phyloP scores from a whole-genome alignment of 1,140 invertebrate genomes.

The Bombus breviceps region DNA sequence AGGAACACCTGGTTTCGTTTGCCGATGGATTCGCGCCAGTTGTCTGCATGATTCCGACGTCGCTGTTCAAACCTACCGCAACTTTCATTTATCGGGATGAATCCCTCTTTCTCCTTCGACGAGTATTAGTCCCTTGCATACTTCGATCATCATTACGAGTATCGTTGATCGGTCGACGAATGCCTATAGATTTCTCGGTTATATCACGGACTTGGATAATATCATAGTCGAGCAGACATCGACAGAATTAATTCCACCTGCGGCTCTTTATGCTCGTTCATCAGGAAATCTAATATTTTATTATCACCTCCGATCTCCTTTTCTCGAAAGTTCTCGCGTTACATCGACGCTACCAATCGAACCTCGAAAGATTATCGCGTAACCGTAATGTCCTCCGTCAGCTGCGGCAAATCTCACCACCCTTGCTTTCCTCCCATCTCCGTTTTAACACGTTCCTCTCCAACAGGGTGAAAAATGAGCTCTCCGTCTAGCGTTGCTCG shows the following conservation, averaged over 20 bases:
- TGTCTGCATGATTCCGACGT: not conserved
- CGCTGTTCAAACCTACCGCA: not conserved
- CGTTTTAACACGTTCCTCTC: not conserved
- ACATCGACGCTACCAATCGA: not conserved
- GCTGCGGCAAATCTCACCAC: conserved; percentile 15
- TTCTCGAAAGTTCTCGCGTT: not conserved
- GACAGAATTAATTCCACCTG: conserved; percentile 22
- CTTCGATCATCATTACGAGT: conserved; percentile 4
- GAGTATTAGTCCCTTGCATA: not conserved
- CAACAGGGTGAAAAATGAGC: conserved; percentile 16
- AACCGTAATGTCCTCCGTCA: conserved; percentile 15
- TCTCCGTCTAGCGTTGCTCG: not conserved
- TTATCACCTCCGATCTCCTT: not conserved
- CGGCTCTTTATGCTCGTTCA: not conserved
- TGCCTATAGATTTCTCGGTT: not conserved
- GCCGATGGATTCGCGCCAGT: conserved; percentile 7
- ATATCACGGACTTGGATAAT: conserved; percentile 6
- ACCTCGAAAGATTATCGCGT: conserved; percentile 4
- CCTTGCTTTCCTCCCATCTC: not conserved
- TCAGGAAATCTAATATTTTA: conserved; percentile 20
- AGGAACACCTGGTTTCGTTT: conserved; percentile 30
- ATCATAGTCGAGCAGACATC: conserved; percentile 8
- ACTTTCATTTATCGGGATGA: not conserved
- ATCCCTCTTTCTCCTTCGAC: not conserved
- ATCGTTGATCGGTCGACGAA: not conserved